Evolutionary conservation across 2,113 vertebrate species (phyloP).

Genomic region (Bufo bufo): DNA sequence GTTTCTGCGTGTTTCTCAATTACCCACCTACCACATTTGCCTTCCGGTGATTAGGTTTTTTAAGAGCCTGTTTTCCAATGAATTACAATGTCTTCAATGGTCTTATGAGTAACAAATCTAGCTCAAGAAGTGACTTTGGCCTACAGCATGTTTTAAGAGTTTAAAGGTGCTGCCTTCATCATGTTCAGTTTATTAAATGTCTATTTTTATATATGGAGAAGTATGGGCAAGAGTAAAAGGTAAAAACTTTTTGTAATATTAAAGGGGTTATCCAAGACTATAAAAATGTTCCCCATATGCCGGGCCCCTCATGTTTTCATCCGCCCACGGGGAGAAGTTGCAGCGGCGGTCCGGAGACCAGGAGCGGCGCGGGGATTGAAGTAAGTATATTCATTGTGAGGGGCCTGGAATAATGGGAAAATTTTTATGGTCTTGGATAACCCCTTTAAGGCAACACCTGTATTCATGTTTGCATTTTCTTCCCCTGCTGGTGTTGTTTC

Average conservation of each 20-base stretch:
- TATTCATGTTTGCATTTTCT: not conserved
- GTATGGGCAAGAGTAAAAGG: not conserved
- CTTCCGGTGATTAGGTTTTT: constrained; percentile 45
- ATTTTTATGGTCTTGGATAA: not conserved
- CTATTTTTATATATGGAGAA: not conserved
- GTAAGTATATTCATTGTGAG: too few species aligned
- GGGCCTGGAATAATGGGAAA: too few species aligned
- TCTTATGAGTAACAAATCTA: constrained; percentile 30
- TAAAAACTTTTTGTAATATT: not conserved
- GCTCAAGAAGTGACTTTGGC: constrained; percentile 3
- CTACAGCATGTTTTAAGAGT: not conserved
- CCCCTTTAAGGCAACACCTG: not conserved
- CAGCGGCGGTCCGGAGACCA: too few species aligned
- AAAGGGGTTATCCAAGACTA: not conserved
- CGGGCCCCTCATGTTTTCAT: too few species aligned
- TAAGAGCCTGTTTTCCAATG: constrained; percentile 30
- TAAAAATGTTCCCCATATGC: too few species aligned
- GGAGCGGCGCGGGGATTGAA: too few species aligned
- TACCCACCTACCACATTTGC: constrained; percentile 52
- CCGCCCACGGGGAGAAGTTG: too few species aligned
- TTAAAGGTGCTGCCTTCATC: constrained; percentile 1
- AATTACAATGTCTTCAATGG: constrained; percentile 25
- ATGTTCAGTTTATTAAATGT: not conserved
- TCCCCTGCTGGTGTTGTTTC: not conserved
- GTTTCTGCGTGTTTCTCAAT: constrained; percentile 43